Evolutionary conservation across 2,113 vertebrate species (phyloP).

Genomic region (Pygoscelis antarcticus): DNA sequence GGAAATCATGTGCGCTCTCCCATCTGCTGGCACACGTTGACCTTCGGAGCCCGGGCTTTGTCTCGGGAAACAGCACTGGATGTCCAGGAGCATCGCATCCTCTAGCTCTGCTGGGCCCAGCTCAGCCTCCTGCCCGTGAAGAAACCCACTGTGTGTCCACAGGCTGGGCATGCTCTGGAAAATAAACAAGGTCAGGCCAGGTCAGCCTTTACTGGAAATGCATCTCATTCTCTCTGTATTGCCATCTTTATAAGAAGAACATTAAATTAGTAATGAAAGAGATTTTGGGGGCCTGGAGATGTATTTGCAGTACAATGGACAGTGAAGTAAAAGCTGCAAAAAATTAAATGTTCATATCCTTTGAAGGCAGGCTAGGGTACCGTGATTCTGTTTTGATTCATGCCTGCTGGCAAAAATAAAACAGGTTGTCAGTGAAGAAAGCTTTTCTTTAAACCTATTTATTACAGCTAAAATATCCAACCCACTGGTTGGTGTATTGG

Average conservation of each 20-base stretch:
- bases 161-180: neutral
- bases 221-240: neutral
- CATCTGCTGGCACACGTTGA: neutral
- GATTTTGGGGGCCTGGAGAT: neutral
- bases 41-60: neutral
- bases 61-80: neutral
- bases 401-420: constrained; percentile 45
- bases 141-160: neutral
- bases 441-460: constrained; percentile 1
- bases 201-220: neutral
- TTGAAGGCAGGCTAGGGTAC: constrained; percentile 40
- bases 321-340: constrained; percentile 13
- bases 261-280: neutral
- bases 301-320: constrained; percentile 14
- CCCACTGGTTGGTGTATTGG: neutral
- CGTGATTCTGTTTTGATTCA: neutral
- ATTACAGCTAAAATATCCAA: neutral
- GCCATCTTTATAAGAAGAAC: neutral
- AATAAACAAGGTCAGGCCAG: neutral
- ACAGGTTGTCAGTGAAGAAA: constrained; percentile 46
- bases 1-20: neutral
- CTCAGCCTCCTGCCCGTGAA: neutral
- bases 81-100: neutral
- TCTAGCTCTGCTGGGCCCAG: neutral
- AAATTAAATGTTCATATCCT: neutral